Conservation (phyloP, 2,113 vertebrate genomes). For the Zeus faber region DNA sequence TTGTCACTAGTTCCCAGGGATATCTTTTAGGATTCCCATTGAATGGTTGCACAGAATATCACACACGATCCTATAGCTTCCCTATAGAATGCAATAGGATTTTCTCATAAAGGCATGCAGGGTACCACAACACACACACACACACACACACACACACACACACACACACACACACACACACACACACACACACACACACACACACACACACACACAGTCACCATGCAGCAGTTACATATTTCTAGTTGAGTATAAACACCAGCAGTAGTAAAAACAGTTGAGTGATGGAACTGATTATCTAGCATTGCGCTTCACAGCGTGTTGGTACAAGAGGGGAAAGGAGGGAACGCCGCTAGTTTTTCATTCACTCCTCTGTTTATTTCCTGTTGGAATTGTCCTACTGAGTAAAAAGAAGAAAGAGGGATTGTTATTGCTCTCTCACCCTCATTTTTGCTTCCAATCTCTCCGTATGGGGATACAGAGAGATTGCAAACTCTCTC, state of each 20-base stretch:
- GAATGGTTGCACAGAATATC: too few species aligned
- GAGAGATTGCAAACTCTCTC: too few species aligned
- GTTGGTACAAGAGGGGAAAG: not conserved
- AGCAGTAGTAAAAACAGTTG: conserved; percentile 17
- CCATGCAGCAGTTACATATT: not conserved
- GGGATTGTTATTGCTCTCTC: conserved; percentile 17
- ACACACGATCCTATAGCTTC: too few species aligned
- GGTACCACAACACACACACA: too few species aligned
- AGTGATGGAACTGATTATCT: conserved; percentile 31
- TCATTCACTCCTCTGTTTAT: conserved; percentile 14
- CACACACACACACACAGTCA: not conserved
- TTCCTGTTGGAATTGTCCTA: conserved; percentile 26
- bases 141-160: not conserved
- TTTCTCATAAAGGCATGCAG: too few species aligned
- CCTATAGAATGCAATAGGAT: too few species aligned
- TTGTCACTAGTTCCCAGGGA: too few species aligned
- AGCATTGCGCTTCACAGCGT: conserved; percentile 21
- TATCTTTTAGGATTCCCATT: too few species aligned
- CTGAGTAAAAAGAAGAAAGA: conserved; percentile 17
- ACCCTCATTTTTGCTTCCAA: too few species aligned
- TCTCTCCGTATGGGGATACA: too few species aligned
- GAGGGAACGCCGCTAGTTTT: not conserved
- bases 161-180: conserved; percentile 3
- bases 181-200: conserved; percentile 5
- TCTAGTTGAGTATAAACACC: conserved; percentile 7